A percentile compares a stretch with the other conserved stretches of the same genome.
Conservation (phyloP, 2,797 vertebrate genomes). For the Varecia variegata region DNA sequence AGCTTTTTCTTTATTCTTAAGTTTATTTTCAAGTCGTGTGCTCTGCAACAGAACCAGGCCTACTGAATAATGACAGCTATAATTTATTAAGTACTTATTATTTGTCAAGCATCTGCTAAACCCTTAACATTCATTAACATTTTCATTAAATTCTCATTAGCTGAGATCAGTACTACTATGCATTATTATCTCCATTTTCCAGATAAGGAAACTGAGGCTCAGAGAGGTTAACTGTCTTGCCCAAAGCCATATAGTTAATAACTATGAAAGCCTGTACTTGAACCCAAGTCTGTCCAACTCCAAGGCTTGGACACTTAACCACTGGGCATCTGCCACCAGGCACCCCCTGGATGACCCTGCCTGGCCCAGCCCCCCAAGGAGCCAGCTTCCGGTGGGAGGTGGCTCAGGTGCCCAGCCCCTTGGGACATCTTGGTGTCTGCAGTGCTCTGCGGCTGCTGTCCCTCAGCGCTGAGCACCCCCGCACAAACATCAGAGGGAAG, state of each 20-base stretch:
- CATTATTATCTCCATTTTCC: neutral
- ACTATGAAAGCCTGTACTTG: neutral
- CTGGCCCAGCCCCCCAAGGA: neutral
- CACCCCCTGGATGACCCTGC: neutral
- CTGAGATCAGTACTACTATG: neutral
- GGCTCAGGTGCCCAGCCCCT: neutral
- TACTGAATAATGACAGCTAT: neutral
- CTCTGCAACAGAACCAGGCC: neutral
- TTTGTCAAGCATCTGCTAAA: neutral
- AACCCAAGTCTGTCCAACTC: neutral
- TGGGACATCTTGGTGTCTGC: neutral
- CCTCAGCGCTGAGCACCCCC: neutral
- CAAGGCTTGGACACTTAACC: neutral
- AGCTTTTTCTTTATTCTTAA: neutral
- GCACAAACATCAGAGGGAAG: neutral
- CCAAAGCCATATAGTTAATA: neutral
- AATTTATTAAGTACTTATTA: neutral
- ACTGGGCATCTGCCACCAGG: neutral
- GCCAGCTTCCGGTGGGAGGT: neutral
- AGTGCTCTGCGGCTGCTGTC: neutral
- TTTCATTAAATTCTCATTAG: neutral
- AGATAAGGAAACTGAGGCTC: slow-evolving; percentile 20
- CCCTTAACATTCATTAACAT: neutral
- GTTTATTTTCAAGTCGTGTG: neutral
- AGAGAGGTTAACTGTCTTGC: neutral